Conservation (phyloP, 2,888 invertebrate species). For the Lymantria monacha region DNA sequence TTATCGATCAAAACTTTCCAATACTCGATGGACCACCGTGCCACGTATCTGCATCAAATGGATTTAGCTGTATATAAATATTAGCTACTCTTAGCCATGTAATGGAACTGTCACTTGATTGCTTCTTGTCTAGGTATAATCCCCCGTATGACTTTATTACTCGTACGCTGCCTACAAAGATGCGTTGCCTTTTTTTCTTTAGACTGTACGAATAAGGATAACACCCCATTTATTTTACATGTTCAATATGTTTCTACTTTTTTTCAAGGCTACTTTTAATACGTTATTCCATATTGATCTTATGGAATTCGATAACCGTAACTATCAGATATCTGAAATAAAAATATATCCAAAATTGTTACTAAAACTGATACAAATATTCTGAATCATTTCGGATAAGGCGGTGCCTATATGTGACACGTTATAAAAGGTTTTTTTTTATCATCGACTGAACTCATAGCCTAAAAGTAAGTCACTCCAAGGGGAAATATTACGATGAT, state of each 20-base stretch:
- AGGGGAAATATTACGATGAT: too few species aligned
- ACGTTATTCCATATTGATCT: too few species aligned
- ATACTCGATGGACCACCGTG: conserved; percentile 68
- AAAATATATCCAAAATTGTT: too few species aligned
- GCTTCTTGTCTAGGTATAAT: conserved; percentile 63
- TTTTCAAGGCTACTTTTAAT: not conserved
- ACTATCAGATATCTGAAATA: too few species aligned
- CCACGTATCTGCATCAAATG: conserved; percentile 55
- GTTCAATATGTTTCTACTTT: not conserved
- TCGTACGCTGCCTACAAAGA: conserved; percentile 39
- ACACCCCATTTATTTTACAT: conserved; percentile 40
- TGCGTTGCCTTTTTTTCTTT: conserved; percentile 36
- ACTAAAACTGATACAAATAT: too few species aligned
- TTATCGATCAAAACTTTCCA: conserved; percentile 75
- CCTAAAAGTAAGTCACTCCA: too few species aligned
- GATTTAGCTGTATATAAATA: conserved; percentile 54
- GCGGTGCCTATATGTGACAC: too few species aligned
- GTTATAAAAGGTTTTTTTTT: too few species aligned
- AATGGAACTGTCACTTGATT: conserved; percentile 73
- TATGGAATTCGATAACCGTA: too few species aligned
- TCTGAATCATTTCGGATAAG: too few species aligned
- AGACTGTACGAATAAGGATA: conserved; percentile 43
- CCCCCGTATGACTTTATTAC: conserved; percentile 72
- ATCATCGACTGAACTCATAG: too few species aligned
- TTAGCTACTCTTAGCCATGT: conserved; percentile 53